A percentile compares a stretch with the other conserved stretches of the same genome.
phyloP scores from a whole-genome alignment of 2,113 vertebrate species.

The Cryptomyrus ogoouensis region DNA sequence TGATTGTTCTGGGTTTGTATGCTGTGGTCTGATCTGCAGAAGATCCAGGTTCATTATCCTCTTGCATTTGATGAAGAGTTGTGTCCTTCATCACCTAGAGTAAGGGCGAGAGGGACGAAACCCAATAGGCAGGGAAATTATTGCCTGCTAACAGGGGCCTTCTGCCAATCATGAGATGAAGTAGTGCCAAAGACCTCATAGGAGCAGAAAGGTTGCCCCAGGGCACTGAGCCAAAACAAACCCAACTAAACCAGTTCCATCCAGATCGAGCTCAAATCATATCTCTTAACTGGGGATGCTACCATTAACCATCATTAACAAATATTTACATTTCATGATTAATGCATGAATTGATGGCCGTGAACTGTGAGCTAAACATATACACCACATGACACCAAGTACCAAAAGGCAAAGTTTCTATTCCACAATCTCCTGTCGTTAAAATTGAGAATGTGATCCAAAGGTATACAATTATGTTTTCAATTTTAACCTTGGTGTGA shows the following conservation, averaged over 20 bases:
- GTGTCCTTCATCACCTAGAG: neutral
- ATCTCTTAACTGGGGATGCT: neutral
- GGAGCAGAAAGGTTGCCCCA: neutral
- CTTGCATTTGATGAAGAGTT: neutral
- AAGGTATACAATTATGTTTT: neutral
- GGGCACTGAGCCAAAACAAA: neutral
- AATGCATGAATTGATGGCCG: neutral
- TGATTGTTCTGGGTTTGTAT: neutral
- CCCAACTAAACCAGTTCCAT: neutral
- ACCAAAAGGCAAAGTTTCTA: neutral
- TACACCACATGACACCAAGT: neutral
- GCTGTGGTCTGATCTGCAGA: neutral
- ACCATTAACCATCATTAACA: neutral
- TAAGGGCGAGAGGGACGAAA: neutral
- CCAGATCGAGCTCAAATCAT: neutral
- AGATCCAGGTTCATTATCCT: slow-evolving; percentile 8
- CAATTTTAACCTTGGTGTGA: neutral
- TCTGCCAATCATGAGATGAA: neutral
- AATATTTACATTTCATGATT: neutral
- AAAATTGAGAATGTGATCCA: neutral
- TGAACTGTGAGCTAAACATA: neutral
- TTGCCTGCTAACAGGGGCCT: neutral
- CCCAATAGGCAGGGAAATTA: neutral
- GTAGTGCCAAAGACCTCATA: neutral
- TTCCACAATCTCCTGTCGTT: neutral